Base-by-base conservation (phyloP, 2,888 invertebrate species). In the Aphodius granarius region DNA sequence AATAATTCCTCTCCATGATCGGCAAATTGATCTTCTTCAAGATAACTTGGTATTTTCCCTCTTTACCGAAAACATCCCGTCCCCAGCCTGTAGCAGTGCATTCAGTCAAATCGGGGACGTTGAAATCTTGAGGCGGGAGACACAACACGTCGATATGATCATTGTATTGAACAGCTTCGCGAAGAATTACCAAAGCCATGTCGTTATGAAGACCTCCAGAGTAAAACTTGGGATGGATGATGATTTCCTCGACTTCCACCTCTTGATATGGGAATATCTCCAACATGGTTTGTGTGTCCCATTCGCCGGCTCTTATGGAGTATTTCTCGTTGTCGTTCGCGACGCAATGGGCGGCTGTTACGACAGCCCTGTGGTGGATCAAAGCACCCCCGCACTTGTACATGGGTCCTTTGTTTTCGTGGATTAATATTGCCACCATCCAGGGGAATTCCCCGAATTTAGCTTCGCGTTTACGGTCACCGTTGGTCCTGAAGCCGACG, bases 381-480 rank as follows among this genome's bases (percentile, higher is more conserved):
- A 97, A 88, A 0, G 95, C 93, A 0, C 94, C 96, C 0, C 94
- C 96, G 71, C 96, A 96, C 64, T 76, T 72, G 18, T 74, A 76
- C 15, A 91, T 86, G 20, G 43, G 17, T 78, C 81, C 83, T 65
- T 86, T 79, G 80, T 78, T 81, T 0, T 86, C 87, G 64, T 86
- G 86, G 9, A 85, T 82, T 80, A 94, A 83, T 16, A 96, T 84
- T 0, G 94, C 95, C 0, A 93, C 90, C 86, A 94, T 94, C 95
- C 95, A 95, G 0, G 95, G 94, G 84, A 94, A 94, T 86, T 95
- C 95, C 0, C 92, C 95, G 79, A 92, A 95, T 81, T 94, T 91
- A 0, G 91, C 89, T 83, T 95, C 94, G 65, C 91, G 90, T 78
- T 93, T 89, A 0, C 83, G 83, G n/a, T 90, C 90, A 0, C 93